phyloP scores from a whole-genome alignment of 1,140 invertebrate genomes.

The Aphelenchoides besseyi region DNA sequence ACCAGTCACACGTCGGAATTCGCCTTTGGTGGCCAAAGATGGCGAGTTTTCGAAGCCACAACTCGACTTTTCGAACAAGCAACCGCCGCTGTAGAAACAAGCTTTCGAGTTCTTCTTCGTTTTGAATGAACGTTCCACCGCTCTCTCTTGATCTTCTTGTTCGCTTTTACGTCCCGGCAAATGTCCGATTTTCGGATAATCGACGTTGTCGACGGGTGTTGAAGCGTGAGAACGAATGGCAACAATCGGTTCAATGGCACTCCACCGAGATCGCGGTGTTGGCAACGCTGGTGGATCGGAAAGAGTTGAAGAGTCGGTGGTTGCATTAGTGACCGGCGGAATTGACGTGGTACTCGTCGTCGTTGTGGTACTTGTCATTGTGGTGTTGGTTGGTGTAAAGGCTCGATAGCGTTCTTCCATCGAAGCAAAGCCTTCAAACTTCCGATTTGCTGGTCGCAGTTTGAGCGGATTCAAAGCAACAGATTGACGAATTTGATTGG shows the following conservation, averaged over 20 bases:
- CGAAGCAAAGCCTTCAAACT: background rate
- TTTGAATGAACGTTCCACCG: background rate
- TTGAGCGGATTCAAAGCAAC: background rate
- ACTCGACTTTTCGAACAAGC: conserved; percentile 46
- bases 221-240: background rate
- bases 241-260: background rate
- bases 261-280: background rate
- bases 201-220: background rate
- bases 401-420: background rate
- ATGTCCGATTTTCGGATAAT: background rate
- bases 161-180: background rate
- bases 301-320: too few species aligned
- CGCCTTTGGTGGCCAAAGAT: conserved; percentile 26
- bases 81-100: conserved; percentile 32
- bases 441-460: background rate
- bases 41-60: conserved; percentile 40
- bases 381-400: background rate
- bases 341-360: background rate
- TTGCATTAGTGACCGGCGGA: too few species aligned
- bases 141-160: background rate
- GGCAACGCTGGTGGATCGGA: background rate
- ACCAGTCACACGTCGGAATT: conserved; percentile 34
- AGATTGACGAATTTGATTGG: background rate
- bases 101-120: background rate
- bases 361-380: background rate